Evolutionary conservation across 2,113 vertebrate genomes (phyloP).

Genomic region (Gasterosteus nipponicus): DNA sequence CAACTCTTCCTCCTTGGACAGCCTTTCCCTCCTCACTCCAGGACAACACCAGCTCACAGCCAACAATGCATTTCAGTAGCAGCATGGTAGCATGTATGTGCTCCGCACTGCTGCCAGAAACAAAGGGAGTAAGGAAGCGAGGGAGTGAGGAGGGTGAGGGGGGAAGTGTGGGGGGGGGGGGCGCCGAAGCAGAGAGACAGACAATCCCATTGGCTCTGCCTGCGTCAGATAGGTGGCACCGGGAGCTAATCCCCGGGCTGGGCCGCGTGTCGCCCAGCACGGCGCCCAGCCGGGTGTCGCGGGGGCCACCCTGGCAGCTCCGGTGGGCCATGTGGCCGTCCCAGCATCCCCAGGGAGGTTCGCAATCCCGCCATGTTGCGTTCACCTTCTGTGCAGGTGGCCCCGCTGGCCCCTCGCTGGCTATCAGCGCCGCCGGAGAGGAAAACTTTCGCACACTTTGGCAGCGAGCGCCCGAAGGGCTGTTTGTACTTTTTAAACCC

Average conservation of each 20-base stretch:
- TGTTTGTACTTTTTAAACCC: constrained; percentile 57
- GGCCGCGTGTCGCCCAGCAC: constrained; percentile 61
- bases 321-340: constrained; percentile 74
- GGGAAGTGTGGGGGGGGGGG: not conserved
- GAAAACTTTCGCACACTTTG: constrained; percentile 59
- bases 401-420: constrained; percentile 65
- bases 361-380: constrained; percentile 74
- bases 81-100: constrained; percentile 68
- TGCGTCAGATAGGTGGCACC: constrained; percentile 68
- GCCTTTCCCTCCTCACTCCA: constrained; percentile 40
- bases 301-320: constrained; percentile 74
- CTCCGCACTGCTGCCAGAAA: constrained; percentile 63
- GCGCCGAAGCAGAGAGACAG: constrained; percentile 28
- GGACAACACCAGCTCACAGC: constrained; percentile 43
- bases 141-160: no score
- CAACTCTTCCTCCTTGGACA: constrained; percentile 45
- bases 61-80: constrained; percentile 63
- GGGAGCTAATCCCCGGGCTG: constrained; percentile 69
- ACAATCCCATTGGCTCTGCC: constrained; percentile 62
- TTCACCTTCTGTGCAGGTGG: constrained; percentile 83
- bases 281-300: constrained; percentile 70
- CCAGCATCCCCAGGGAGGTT: constrained; percentile 64
- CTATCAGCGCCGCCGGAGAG: constrained; percentile 44
- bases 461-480: constrained; percentile 43
- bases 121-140: constrained; percentile 60